Evolutionary conservation across 2,797 vertebrate genomes (phyloP).

Genomic region (Synaphobranchus kaupii): DNA sequence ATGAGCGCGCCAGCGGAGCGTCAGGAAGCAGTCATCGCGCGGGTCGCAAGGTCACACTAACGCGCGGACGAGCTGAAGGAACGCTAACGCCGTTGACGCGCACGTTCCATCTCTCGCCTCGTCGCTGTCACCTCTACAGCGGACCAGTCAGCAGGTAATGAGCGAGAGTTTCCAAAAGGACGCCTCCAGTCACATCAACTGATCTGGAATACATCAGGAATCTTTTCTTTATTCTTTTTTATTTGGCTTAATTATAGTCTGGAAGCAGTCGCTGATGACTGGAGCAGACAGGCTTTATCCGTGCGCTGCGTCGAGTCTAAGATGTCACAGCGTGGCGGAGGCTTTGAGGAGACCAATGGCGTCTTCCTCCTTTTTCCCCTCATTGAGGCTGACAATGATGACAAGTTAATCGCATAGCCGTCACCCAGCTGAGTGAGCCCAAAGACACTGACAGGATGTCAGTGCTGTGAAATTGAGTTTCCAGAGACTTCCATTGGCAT

Average conservation of each 20-base stretch:
- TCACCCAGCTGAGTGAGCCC: slow-evolving; percentile 14
- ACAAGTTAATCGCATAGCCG: slow-evolving; percentile 1
- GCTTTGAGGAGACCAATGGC: background rate
- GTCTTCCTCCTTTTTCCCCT: background rate
- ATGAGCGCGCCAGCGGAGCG: background rate
- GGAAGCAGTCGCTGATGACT: slow-evolving; percentile 12
- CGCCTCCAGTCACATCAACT: background rate
- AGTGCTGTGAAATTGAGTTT: background rate
- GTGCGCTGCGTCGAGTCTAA: background rate
- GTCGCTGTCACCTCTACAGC: background rate
- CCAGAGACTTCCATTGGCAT: background rate
- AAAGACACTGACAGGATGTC: background rate
- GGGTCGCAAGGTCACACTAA: background rate
- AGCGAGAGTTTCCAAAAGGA: background rate
- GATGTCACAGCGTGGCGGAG: background rate
- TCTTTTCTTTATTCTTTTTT: background rate
- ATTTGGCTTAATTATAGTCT: slow-evolving; percentile 10
- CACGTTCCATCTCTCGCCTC: background rate
- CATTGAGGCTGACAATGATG: slow-evolving; percentile 4
- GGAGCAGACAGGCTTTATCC: background rate
- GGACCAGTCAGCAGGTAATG: background rate
- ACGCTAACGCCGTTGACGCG: background rate
- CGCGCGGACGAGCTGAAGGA: background rate
- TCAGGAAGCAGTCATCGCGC: background rate
- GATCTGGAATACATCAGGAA: background rate